These are phyloP conservation scores for Elmis aenea DNA, from an alignment of 2,888 invertebrate genomes.

Conservation along the genomic window DNA sequence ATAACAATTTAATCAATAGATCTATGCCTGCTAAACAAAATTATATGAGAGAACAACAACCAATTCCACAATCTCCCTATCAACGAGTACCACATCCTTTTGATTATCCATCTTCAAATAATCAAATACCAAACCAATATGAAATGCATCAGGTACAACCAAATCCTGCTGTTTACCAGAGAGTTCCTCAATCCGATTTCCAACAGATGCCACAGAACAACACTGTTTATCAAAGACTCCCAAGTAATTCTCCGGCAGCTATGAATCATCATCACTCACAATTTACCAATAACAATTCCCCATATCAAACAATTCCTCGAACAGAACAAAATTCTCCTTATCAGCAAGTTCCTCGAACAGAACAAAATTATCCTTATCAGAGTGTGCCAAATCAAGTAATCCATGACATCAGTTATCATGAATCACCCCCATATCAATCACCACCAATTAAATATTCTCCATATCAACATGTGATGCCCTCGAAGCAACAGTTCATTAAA, in stretches of 20 bases:
- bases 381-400: conserved; percentile 30
- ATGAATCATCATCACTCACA: conserved; percentile 1
- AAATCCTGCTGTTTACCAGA: conserved; percentile 10
- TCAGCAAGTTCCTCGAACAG: conserved; percentile 33
- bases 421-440: conserved; percentile 44
- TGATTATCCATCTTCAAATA: conserved; percentile 11
- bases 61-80: conserved; percentile 15
- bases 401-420: no score
- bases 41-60: conserved; percentile 1
- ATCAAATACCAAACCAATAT: conserved; percentile 21
- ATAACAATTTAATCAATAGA: no score
- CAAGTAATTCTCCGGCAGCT: conserved; percentile 6
- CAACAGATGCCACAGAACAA: conserved; percentile 4
- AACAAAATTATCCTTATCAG: conserved; percentile 33
- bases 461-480: conserved; percentile 60
- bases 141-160: conserved; percentile 7
- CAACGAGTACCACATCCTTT: conserved; percentile 17
- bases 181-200: no score
- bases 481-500: conserved; percentile 55
- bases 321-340: conserved; percentile 26
- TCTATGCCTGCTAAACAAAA: no score
- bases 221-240: conserved; percentile 11
- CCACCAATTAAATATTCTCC: conserved; percentile 43
- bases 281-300: conserved; percentile 9
- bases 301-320: conserved; percentile 24